These are phyloP conservation scores for Stichodactyla mertensii DNA, from an alignment of 64 coral and sea anemone species.

Conservation along the genomic window DNA sequence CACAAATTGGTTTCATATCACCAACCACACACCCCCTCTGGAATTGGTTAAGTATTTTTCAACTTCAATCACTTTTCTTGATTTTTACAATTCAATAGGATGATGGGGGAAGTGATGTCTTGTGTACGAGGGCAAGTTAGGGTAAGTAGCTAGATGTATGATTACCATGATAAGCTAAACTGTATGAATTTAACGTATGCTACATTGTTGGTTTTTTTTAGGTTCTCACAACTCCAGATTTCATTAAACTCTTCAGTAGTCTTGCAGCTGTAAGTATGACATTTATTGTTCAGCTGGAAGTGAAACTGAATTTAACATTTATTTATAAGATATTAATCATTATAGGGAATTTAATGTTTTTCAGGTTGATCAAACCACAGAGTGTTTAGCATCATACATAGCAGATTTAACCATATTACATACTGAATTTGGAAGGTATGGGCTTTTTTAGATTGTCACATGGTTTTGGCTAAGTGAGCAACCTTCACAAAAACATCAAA, in stretches of 20 bases:
- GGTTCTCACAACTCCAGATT: constrained; percentile 83
- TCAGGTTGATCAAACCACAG: constrained; percentile 65
- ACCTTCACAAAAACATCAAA: too few relatives aligned
- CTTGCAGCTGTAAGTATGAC: constrained; percentile 71
- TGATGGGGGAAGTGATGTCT: constrained; percentile 95
- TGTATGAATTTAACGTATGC: not conserved
- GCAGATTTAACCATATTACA: constrained; percentile 89
- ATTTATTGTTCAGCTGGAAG: not conserved
- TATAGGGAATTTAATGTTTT: too few relatives aligned
- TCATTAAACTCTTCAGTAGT: constrained; percentile 56
- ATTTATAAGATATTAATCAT: not conserved
- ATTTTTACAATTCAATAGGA: constrained; percentile 4
- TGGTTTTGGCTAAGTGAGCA: too few relatives aligned
- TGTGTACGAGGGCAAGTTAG: constrained; percentile 83
- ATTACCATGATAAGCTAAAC: too few relatives aligned
- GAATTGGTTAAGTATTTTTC: too few relatives aligned
- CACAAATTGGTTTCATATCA: too few relatives aligned
- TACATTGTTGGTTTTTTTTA: not conserved
- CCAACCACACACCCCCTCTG: too few relatives aligned
- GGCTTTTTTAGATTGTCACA: too few relatives aligned
- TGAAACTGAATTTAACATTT: not conserved
- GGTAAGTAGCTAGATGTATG: constrained; percentile 24
- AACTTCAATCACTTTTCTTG: not conserved
- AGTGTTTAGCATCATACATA: constrained; percentile 78
- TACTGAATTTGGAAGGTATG: constrained; percentile 91